Base-by-base conservation (phyloP, 2,113 vertebrate species). In the Eonycteris spelaea region DNA sequence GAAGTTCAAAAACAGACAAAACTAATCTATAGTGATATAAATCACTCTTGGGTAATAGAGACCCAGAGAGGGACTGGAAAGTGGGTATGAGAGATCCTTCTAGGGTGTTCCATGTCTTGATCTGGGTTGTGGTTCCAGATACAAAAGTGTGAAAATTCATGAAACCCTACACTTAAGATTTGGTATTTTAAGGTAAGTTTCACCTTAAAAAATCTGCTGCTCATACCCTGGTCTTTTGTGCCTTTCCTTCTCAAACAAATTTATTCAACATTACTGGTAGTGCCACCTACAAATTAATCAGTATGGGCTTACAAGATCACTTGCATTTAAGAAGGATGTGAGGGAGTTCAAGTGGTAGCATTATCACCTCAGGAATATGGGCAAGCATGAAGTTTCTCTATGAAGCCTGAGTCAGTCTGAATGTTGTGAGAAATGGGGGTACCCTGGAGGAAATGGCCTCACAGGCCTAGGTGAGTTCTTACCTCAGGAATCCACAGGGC, bases 401-500 rank as follows among this genome's bases (percentile, higher is more conserved):
- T 30, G 68, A 83, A 71, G 55, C 35, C 70, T 53, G 16, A 75
- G 51, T 86, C n/a, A 38, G 57, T 74, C 4, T 86, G 43, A 84
- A 78, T 10, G 84, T 3, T 65, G 73, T 63, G 13, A 53, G 45
- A 75, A 91, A 75, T 2, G 3, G 33, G 35, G 57, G 11, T 35
- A 77, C 40, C 4, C 8, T 89, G 40, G n/a, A 95, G 59, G 10
- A 96, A 95, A 87, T 9, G 35, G 73, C 53, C 43, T 77, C 82
- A 35, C 6, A 87, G 45, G 30, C 5, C 90, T 65, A 74, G 95
- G 94, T 68, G 26, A 90, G 53, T 11, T 35, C 85, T 98, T 98
- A 99, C 99, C 99, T 99, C 99, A 38, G 99, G 99, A 97, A 99
- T 99, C 99, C 99, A 99, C 84, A 99, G 99, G 71, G 99, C 99